Evolutionary conservation across 2,888 invertebrate species (phyloP), one percentile per base, ranked within the genome.

Genomic region (Alloscopus bannaensis): DNA sequence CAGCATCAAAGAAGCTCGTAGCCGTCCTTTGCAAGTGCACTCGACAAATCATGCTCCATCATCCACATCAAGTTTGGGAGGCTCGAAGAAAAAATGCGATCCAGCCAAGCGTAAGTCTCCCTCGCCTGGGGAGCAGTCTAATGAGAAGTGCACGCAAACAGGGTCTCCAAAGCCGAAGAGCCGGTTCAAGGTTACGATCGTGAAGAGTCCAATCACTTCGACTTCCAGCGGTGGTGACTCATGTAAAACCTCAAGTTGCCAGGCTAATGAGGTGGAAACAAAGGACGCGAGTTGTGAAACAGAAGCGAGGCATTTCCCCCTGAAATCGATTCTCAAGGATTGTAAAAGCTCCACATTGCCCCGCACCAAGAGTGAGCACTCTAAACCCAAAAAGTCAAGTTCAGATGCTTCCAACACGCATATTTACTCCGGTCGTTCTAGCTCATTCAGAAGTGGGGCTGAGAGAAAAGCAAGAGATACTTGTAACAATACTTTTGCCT

Each of bases 1-100:
- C 22, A 69, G 59, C 22, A 81, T 81, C 3, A 79, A 78, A 75
- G 71, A 81, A 55, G 81, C 81, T 20, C 69, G 69, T 26, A 78
- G 71, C 40, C 70, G 81, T 45, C 60, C 79, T 24, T 20, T 81
- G 1, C 73, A 52, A 55, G 79, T 78, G 4, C 69, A 57, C 24
- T 50, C 77, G 0, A 40, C 18, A 28, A 40, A 29, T 1, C 36
- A 31, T 22, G 18, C 11, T 26, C 4, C 4, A 8, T 13, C n/a
- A 55, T 60, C 45, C 24, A 22, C 62, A 2, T 59, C 45, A n/a
- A n/a, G n/a, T n/a, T n/a, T n/a, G n/a, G n/a, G n/a, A n/a, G n/a
- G n/a, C 31, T 18, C 42, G 31, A 68, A 52, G n/a, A 59, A 55
- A 57, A 78, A 42, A 29, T 8, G 11, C 20, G 52, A 66, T 18